Evolutionary conservation across 2,113 vertebrate genomes (phyloP).

Genomic region (Psephotus haematonotus): DNA sequence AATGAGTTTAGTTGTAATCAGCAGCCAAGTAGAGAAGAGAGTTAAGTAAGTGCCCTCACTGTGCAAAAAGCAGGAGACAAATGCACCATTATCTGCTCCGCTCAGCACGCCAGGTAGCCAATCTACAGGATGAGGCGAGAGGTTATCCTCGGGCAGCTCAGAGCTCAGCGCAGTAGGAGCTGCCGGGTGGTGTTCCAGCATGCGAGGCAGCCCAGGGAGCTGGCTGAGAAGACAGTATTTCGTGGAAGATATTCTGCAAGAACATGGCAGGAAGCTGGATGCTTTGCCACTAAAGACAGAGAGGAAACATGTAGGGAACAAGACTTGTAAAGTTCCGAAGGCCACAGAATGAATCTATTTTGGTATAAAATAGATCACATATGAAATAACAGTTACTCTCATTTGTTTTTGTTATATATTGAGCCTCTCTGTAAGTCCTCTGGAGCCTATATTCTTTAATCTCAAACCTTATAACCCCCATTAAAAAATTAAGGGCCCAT

Average conservation of each 20-base stretch:
- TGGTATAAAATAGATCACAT: neutral
- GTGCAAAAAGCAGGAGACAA: neutral
- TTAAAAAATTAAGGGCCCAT: conserved; percentile 13
- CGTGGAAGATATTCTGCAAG: neutral
- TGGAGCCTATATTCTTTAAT: neutral
- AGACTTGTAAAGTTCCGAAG: neutral
- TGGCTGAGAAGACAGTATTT: accelerated
- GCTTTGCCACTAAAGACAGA: neutral
- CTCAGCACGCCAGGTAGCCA: neutral
- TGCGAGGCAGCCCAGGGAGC: neutral
- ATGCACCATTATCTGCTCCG: neutral
- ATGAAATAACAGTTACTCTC: neutral
- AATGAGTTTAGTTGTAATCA: neutral
- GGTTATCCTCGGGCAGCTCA: neutral
- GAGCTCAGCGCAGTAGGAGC: neutral
- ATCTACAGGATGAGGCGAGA: accelerated
- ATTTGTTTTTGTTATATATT: neutral
- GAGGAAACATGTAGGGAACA: neutral
- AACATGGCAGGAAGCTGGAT: neutral
- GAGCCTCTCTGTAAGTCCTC: neutral
- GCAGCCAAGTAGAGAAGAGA: neutral
- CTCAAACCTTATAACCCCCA: neutral
- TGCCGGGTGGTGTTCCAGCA: neutral
- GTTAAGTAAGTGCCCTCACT: neutral
- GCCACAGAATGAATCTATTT: neutral